Evolutionary conservation across 2,797 vertebrate species (phyloP), one percentile per base, ranked within the genome.

Genomic region (Neomorphus geoffroyi): DNA sequence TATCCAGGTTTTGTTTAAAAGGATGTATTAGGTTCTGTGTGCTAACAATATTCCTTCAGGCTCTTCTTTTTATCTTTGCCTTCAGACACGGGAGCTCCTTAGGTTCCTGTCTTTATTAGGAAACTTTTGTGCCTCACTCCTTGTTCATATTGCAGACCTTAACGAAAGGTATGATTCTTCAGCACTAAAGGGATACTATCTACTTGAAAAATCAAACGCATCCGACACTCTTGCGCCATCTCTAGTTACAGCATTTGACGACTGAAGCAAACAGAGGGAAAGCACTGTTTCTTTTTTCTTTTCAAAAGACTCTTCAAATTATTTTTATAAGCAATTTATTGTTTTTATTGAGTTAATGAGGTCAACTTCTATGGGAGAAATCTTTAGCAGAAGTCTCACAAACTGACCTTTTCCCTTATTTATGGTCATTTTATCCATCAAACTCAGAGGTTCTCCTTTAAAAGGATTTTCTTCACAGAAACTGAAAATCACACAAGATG

Each of bases 401-500:
- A 60, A 54, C 8, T 7, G 12, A 81, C 60, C 35, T 70, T 43
- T 32, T 22, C 50, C 13, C 9, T 87, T 87, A 53, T 51, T 69
- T 17, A 9, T 2, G 83, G 26, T 43, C 7, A 64, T 45, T 82
- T 80, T 67, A 62, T 37, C 65, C 17, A 19, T 33, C 26, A 32
- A 33, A 13, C 21, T 69, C 7, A 1, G 35, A 54, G 22, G 28
- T n/a, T 51, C 35, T 15, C 8, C 41, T 41, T 60, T 64, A 19
- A 30, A 71, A 61, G 4, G 17, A 30, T 41, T 69, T 81, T 85
- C 13, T 64, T 58, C 32, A 24, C 70, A 80, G 43, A 10, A 75
- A 58, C 8, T 37, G 50, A 62, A 86, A 81, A 50, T 9, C 35
- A 54, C 0, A 0, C 5, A 35, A 54, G 7, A 45, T 10, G 7